These are phyloP conservation scores for Drosophila trapezifrons DNA, from an alignment of 1,140 invertebrate genomes.

Conservation along the genomic window DNA sequence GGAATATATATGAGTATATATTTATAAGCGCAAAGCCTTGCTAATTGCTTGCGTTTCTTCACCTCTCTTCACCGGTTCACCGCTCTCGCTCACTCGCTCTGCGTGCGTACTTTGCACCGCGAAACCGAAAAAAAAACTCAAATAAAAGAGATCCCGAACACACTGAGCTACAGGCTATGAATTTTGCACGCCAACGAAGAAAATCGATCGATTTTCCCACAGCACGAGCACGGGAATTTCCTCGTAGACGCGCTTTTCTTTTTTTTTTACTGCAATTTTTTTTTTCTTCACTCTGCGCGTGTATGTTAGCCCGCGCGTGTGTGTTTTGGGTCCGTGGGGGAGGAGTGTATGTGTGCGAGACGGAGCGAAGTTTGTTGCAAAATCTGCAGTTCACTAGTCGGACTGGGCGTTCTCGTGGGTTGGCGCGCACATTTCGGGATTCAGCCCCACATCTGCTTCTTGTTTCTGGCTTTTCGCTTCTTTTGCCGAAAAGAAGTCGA, in stretches of 20 bases:
- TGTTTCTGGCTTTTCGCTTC: background rate
- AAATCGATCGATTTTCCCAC: slow-evolving; percentile 48
- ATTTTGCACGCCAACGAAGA: slow-evolving; percentile 17
- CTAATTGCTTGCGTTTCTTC: slow-evolving; percentile 27
- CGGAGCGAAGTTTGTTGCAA: slow-evolving; percentile 19
- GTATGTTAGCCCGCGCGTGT: slow-evolving; percentile 13
- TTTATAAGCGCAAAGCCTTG: slow-evolving; percentile 29
- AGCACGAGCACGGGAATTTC: slow-evolving; percentile 20
- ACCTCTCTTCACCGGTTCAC: slow-evolving; percentile 23
- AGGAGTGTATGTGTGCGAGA: background rate
- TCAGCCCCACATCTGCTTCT: slow-evolving; percentile 12
- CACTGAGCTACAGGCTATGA: slow-evolving; percentile 12
- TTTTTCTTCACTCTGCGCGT: slow-evolving; percentile 22
- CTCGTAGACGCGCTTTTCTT: slow-evolving; percentile 14
- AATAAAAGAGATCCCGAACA: slow-evolving; percentile 5
- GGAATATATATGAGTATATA: slow-evolving; percentile 42
- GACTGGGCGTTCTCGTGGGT: slow-evolving; percentile 12
- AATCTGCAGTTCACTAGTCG: slow-evolving; percentile 19
- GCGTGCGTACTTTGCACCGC: slow-evolving; percentile 30
- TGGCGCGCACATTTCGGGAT: slow-evolving; percentile 39
- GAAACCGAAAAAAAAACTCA: slow-evolving; percentile 24
- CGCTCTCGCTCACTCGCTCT: slow-evolving; percentile 13
- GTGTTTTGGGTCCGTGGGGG: background rate
- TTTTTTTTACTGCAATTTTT: slow-evolving; percentile 27
- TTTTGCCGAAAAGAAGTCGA: no score